Base-by-base conservation (phyloP, 2,797 vertebrate genomes). In the Dallia pectoralis region DNA sequence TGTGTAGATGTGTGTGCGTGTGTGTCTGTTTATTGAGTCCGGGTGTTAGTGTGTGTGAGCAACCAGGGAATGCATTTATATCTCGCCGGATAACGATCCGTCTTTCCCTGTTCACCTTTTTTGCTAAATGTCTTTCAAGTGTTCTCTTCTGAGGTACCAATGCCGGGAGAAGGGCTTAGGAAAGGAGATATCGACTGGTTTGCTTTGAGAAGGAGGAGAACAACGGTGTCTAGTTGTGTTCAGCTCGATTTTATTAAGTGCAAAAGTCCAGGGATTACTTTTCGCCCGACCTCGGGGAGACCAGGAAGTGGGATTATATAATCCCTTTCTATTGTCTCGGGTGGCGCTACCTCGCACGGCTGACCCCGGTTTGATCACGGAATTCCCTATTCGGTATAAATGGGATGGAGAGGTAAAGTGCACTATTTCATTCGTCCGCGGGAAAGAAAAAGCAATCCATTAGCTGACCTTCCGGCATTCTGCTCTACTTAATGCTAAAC, bases 251-350 rank as follows among this genome's bases (percentile, higher is more conserved):
- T 82, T 82, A 77, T 85, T 81, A 76, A 83, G 81, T 78, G 71
- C 74, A 85, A 81, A 85, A 85, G 85, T 83, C 82, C 85, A 84
- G 72, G 80, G 83, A 84, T 88, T 86, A 79, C 82, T 81, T 86
- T 84, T 76, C 62, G 40, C 5, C 67, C 67, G 65, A 82, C 82
- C 76, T 69, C 3, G 53, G 82, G 81, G 79, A 88, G 77, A 80
- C 78, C 62, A 62, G 76, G 49, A 70, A 79, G 81, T 47, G 47
- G 77, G 74, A 51, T 82, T 78, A 22, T 69, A 79, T 87, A 85
- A 87, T 88, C 82, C 80, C 53, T 44, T 44, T 65, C 75, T 79
- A 73, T 79, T 86, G 81, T 88, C 66, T 33, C 16, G 71, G 11
- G 40, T 62, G 70, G 56, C 66, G 22, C 63, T 70, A 11, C 18